Base-by-base conservation (phyloP, 2,113 vertebrate genomes). In the Leptosomus discolor region DNA sequence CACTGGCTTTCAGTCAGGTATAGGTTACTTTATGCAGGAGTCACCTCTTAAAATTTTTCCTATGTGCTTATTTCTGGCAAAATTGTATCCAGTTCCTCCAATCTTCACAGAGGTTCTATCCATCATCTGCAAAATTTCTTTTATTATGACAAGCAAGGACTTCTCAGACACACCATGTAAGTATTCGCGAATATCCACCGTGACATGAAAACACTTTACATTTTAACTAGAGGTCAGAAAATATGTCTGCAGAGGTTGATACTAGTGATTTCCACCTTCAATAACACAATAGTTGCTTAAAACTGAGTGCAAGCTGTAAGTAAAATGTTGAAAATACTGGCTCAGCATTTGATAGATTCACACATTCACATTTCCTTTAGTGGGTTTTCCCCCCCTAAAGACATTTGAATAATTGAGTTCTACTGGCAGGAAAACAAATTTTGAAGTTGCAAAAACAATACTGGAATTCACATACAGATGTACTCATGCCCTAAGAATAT, bases 351-450 rank as follows among this genome's bases (percentile, higher is more conserved):
- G 41, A 75, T 76, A 39, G 74, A 79, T 53, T 89, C 65, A 67
- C 14, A 34, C 41, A 41, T 70, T 91, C 86, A 50, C 18, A 34
- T 85, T 90, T 68, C 8, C 36, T 79, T 76, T 77, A 73, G 53
- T 54, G 58, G 15, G 3, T 51, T 74, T 87, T 91, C 22, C 19
- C 74, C 43, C 48, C 27, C n/a, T n/a, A 64, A 63, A 91, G 69
- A 82, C 37, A 79, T 75, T 95, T 91, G 45, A 92, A 87, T 85
- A 87, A 91, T 85, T 85, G 61, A 85, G 15, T 79, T 79, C 58
- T 73, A 45, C 57, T 85, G 53, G 8, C 54, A 92, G 53, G 26
- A 91, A 90, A 94, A 67, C 45, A 68, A 73, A 69, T 85, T 76
- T 64, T 60, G 56, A 92, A 85, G 41, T 65, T 90, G 24, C 26